These are phyloP conservation scores for Cyphomyrus plagiostoma DNA, from an alignment of 2,113 vertebrate genomes.

Conservation along the genomic window DNA sequence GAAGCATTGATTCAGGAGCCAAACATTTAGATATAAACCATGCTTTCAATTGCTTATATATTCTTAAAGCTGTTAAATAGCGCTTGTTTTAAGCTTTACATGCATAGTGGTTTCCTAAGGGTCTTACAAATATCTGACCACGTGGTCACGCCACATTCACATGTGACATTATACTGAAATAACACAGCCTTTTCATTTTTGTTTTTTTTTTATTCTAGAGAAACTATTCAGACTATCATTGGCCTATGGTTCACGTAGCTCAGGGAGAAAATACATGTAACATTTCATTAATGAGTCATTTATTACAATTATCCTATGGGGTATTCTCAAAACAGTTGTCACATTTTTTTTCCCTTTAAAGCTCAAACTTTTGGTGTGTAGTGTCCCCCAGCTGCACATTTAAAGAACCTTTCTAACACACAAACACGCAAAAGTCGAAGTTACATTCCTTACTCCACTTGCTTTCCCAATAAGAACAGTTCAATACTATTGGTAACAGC, in stretches of 20 bases:
- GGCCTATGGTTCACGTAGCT: neutral
- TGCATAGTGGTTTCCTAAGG: neutral
- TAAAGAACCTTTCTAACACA: slow-evolving; percentile 11
- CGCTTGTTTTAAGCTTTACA: neutral
- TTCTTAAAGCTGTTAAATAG: neutral
- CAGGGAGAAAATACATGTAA: neutral
- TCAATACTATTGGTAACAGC: slow-evolving; percentile 63
- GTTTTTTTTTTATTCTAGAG: neutral
- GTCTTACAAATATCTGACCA: neutral
- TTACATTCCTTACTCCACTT: slow-evolving; percentile 24
- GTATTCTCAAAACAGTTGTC: neutral
- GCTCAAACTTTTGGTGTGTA: slow-evolving; percentile 20
- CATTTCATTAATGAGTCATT: neutral
- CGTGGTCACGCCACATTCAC: neutral
- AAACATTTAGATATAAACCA: neutral
- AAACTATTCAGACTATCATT: neutral
- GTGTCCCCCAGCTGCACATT: slow-evolving; percentile 1
- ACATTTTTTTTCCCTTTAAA: slow-evolving; percentile 31
- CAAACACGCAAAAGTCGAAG: slow-evolving; percentile 39
- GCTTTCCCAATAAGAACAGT: slow-evolving; percentile 37
- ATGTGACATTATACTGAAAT: neutral
- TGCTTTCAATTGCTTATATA: neutral
- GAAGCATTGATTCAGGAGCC: neutral
- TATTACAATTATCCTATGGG: slow-evolving; percentile 8
- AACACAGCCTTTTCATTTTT: neutral